A percentile compares a stretch with the other conserved stretches of the same genome.
phyloP scores from a whole-genome alignment of 2,797 vertebrate genomes.

The Xenops minutus region DNA sequence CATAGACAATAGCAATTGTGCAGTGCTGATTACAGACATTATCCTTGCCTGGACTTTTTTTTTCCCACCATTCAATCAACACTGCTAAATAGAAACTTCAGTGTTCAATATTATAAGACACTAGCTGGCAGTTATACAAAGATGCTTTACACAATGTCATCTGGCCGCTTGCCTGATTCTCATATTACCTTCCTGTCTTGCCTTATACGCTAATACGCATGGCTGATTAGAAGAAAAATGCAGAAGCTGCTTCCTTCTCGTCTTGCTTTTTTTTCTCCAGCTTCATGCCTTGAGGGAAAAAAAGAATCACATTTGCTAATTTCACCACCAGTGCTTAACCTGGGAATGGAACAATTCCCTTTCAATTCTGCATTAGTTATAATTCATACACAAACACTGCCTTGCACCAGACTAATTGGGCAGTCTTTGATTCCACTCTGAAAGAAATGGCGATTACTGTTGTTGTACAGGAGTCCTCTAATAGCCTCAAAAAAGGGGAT shows the following conservation, averaged over 20 bases:
- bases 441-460: slow-evolving; percentile 1
- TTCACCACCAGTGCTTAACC: slow-evolving; percentile 34
- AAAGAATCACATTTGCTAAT: slow-evolving; percentile 55
- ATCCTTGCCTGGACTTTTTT: slow-evolving; percentile 63
- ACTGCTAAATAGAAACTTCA: slow-evolving; percentile 57
- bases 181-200: slow-evolving; percentile 28
- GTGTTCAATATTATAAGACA: slow-evolving; percentile 54
- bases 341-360: not conserved
- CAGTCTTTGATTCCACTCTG: slow-evolving; percentile 27
- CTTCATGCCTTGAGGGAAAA: slow-evolving; percentile 44
- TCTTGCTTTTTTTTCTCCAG: slow-evolving; percentile 52
- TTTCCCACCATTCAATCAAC: slow-evolving; percentile 72
- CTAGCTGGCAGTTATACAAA: slow-evolving; percentile 46
- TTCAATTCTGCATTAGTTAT: slow-evolving; percentile 4
- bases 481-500: not conserved
- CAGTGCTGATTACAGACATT: slow-evolving; percentile 70
- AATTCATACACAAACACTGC: slow-evolving; percentile 26
- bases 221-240: slow-evolving; percentile 43
- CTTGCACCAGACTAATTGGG: slow-evolving; percentile 4
- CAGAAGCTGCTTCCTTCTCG: slow-evolving; percentile 39
- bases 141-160: slow-evolving; percentile 32
- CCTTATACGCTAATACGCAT: slow-evolving; percentile 32
- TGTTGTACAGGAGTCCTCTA: not conserved
- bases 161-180: slow-evolving; percentile 27
- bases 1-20: slow-evolving; percentile 59